Evolutionary conservation across 2,888 invertebrate species (phyloP).

Genomic region (Tetheella fluctuosa): DNA sequence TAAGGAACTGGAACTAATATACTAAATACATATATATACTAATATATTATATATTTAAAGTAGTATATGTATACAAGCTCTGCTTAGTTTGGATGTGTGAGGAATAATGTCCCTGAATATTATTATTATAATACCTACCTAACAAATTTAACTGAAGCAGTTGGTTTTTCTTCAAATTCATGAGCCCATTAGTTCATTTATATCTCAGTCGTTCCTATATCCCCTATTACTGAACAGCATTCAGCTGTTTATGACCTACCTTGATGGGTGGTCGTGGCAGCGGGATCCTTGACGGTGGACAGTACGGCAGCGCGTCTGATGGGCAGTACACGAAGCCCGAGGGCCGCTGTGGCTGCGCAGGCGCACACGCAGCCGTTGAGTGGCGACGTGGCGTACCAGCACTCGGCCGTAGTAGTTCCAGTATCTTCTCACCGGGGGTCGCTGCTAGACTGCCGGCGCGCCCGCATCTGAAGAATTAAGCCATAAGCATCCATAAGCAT

Average conservation of each 20-base stretch:
- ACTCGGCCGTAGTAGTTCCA: constrained; percentile 80
- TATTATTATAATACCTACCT: too few species aligned
- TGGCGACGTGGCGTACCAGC: constrained; percentile 75
- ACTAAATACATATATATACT: too few species aligned
- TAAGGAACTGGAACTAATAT: too few species aligned
- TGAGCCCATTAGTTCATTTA: too few species aligned
- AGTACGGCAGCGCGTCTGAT: constrained; percentile 80
- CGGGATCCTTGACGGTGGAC: constrained; percentile 75
- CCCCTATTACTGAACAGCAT: too few species aligned
- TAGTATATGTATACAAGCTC: too few species aligned
- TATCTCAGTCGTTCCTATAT: background rate
- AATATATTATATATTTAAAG: too few species aligned
- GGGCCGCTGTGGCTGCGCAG: constrained; percentile 52
- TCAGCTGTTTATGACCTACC: constrained; percentile 28
- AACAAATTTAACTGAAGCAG: too few species aligned
- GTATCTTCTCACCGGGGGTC: constrained; percentile 80
- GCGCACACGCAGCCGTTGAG: constrained; percentile 72
- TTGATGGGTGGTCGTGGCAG: constrained; percentile 59
- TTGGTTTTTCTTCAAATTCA: too few species aligned
- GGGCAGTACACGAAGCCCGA: constrained; percentile 79
- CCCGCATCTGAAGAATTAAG: constrained; percentile 60
- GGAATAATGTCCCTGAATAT: too few species aligned
- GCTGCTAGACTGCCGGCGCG: constrained; percentile 80
- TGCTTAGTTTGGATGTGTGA: too few species aligned
- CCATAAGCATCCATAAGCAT: too few species aligned